Evolutionary conservation across 2,113 vertebrate genomes (phyloP), one percentile per base, ranked within the genome.

Genomic region (Arenaria interpres): DNA sequence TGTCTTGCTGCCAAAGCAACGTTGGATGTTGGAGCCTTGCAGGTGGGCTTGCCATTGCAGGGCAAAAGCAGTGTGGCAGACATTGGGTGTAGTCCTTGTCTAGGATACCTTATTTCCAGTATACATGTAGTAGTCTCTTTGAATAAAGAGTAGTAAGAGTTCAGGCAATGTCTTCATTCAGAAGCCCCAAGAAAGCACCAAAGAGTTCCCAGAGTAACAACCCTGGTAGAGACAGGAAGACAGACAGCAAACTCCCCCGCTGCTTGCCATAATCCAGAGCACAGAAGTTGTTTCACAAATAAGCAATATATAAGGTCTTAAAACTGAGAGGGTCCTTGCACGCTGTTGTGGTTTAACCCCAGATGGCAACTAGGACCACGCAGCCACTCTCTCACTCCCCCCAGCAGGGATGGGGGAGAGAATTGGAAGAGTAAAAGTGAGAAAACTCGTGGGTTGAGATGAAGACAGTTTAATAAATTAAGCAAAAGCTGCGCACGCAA

Each of bases 1-100:
- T 82, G 73, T 89, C 73, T 92, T 85, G 37, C 77, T 94, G 80
- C 57, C 90, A 92, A n/a, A 85, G 39, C 48, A 92, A 12, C 69
- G 35, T 10, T 67, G 11, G 6, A 32, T 74, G 27, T 64, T 37
- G 27, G 28, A 80, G 75, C 14, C 13, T 74, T 90, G 59, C 73
- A 81, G 43, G 51, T 54, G 66, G 90, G 41, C 45, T 87, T 82
- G 64, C 43, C 16, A 12, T 56, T 69, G 51, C 33, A 82, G 25
- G 39, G 62, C 0, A 0, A 73, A 85, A 87, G 41, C 66, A 53
- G 33, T 7, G 57, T 21, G 59, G 48, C 43, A 83, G 62, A 33
- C 24, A 14, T 24, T 39, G 24, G 19, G 10, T 43, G 20, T 35
- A 84, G 64, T 63, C 24, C 56, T 78, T 60, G 27, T 39, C 56